Percentiles rank a stretch among this genome's conserved stretches.
Conservation (phyloP, 2,797 vertebrate genomes). For the Gobionotothen gibberifrons region DNA sequence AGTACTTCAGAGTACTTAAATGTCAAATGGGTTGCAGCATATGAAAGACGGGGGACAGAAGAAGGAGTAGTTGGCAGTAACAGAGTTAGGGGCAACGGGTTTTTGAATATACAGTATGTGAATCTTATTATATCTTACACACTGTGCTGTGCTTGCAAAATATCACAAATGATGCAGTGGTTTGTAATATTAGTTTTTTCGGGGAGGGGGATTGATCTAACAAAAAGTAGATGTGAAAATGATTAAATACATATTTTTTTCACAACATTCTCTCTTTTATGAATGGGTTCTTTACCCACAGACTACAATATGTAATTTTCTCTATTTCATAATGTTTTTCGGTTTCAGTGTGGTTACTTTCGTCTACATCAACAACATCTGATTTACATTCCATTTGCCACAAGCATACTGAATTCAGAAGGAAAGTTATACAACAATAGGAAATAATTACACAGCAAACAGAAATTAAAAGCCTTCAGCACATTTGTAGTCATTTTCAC, state of each 20-base stretch:
- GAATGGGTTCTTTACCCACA: constrained; percentile 22
- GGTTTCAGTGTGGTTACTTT: constrained; percentile 36
- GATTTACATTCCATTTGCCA: constrained; percentile 40
- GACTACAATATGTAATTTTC: constrained; percentile 31
- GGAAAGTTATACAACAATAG: constrained; percentile 29
- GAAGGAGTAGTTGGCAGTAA: neutral
- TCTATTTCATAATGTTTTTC: constrained; percentile 44
- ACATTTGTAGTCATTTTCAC: constrained; percentile 51
- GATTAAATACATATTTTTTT: constrained; percentile 17
- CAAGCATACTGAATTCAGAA: constrained; percentile 23
- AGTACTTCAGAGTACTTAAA: neutral
- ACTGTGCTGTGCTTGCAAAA: constrained; percentile 7
- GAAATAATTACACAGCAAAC: constrained; percentile 39
- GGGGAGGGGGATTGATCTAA: neutral
- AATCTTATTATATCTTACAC: constrained; percentile 4
- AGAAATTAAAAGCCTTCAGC: constrained; percentile 33
- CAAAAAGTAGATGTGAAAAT: constrained; percentile 5
- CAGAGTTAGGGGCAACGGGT: neutral
- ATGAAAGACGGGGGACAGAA: neutral
- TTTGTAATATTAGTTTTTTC: constrained; percentile 15
- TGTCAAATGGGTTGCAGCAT: neutral
- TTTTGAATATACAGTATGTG: neutral
- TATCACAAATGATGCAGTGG: neutral
- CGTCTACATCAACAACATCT: constrained; percentile 41
- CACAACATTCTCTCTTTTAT: constrained; percentile 12